phyloP scores from a whole-genome alignment of 2,888 invertebrate genomes.

The Celastrina argiolus region DNA sequence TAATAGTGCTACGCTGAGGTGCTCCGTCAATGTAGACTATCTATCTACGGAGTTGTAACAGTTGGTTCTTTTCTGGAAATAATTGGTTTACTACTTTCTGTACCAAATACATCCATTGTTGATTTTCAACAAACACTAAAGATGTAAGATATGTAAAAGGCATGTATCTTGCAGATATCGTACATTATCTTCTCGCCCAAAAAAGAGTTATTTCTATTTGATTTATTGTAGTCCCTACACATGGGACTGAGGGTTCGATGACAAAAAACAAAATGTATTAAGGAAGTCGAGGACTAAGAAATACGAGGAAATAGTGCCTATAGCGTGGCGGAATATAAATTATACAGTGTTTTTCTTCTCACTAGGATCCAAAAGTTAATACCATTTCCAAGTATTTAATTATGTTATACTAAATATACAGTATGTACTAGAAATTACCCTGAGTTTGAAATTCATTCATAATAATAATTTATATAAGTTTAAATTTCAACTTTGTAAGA shows the following conservation, averaged over 20 bases:
- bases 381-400: not conserved
- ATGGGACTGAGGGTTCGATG: slow-evolving; percentile 64
- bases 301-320: slow-evolving; percentile 3
- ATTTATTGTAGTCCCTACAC: slow-evolving; percentile 69
- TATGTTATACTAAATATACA: not conserved
- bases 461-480: too few species aligned
- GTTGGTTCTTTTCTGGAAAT: too few species aligned
- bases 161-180: slow-evolving; percentile 11
- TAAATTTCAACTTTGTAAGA: too few species aligned
- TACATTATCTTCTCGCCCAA: slow-evolving; percentile 54
- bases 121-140: not conserved
- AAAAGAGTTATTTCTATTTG: slow-evolving; percentile 72
- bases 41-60: not conserved
- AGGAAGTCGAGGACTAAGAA: slow-evolving; percentile 55
- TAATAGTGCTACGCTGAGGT: not conserved
- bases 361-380: not conserved
- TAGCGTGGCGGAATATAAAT: not conserved
- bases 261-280: slow-evolving; percentile 62
- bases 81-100: too few species aligned
- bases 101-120: not conserved
- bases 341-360: slow-evolving; percentile 1
- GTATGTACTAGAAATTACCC: too few species aligned
- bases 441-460: too few species aligned
- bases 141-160: not conserved
- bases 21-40: not conserved